These are phyloP conservation scores for Hydrolagus colliei DNA, from an alignment of 2,797 vertebrate species.

Conservation along the genomic window DNA sequence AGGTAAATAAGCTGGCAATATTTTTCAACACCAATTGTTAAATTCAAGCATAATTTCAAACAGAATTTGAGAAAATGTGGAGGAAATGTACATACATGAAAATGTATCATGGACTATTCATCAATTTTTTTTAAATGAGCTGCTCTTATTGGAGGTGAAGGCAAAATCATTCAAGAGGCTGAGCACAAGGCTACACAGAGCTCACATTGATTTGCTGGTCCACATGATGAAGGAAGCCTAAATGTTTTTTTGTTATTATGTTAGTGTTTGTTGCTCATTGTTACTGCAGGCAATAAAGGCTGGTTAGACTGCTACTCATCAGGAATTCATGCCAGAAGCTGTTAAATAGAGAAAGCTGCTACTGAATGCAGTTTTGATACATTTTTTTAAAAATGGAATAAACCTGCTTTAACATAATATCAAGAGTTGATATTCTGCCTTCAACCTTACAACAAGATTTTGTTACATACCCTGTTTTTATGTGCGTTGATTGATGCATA, in stretches of 20 bases:
- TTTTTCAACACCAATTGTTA: neutral
- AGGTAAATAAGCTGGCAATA: neutral
- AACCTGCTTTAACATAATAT: neutral
- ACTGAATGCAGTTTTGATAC: neutral
- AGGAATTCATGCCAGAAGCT: neutral
- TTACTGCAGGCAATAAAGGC: neutral
- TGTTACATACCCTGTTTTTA: constrained; percentile 79
- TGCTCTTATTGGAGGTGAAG: neutral
- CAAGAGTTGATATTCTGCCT: neutral
- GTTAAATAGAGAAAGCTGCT: neutral
- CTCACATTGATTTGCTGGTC: neutral
- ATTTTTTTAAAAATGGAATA: neutral
- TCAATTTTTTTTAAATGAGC: neutral
- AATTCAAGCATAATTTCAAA: neutral
- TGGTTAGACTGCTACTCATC: neutral
- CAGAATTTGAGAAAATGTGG: neutral
- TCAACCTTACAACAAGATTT: neutral
- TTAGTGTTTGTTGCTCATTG: neutral
- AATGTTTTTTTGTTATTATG: neutral
- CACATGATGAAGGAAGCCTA: neutral
- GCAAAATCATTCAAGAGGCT: neutral
- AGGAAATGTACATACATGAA: neutral
- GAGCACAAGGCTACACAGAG: neutral
- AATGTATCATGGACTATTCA: too few relatives aligned
- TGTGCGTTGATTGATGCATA: constrained; percentile 96